Evolutionary conservation across 1,140 invertebrate species (phyloP).

Genomic region (Heliconius congener): DNA sequence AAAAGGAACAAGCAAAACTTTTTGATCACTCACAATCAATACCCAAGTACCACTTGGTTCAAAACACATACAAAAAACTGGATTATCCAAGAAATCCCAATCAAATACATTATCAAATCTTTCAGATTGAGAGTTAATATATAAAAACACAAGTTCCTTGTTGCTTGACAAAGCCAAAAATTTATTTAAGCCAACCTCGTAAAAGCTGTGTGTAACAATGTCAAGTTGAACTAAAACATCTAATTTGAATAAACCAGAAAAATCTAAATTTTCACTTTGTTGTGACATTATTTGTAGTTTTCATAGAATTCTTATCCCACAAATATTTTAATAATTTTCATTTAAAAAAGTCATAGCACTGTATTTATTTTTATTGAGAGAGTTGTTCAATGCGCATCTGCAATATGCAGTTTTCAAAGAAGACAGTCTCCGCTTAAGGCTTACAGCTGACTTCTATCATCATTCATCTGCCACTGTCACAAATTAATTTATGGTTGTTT

Average conservation of each 20-base stretch:
- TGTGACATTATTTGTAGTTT: conserved; percentile 45
- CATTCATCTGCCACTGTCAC: not conserved
- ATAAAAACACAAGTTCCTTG: conserved; percentile 71
- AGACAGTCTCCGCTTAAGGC: too few relatives aligned
- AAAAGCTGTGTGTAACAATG: conserved; percentile 66
- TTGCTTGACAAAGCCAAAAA: conserved; percentile 68
- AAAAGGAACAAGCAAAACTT: conserved; percentile 69
- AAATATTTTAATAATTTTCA: not conserved
- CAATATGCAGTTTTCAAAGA: conserved; percentile 14
- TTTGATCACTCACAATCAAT: conserved; percentile 69
- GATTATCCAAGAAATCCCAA: conserved; percentile 75
- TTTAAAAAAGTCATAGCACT: not conserved
- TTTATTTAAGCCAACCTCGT: conserved; percentile 73
- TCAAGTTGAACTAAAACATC: conserved; percentile 69
- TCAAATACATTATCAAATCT: conserved; percentile 67
- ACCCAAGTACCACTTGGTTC: conserved; percentile 77
- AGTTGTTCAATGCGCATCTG: conserved; percentile 24
- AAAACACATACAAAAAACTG: conserved; percentile 74
- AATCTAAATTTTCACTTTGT: conserved; percentile 54
- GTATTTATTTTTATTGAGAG: not conserved
- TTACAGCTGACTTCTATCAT: conserved; percentile 14
- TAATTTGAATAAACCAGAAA: conserved; percentile 68
- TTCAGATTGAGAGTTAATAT: conserved; percentile 63
- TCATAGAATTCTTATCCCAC: not conserved
- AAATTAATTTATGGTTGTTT: not conserved